These are phyloP conservation scores for Scaptomyza pallida DNA, from an alignment of 1,140 invertebrate genomes.

Conservation along the genomic window DNA sequence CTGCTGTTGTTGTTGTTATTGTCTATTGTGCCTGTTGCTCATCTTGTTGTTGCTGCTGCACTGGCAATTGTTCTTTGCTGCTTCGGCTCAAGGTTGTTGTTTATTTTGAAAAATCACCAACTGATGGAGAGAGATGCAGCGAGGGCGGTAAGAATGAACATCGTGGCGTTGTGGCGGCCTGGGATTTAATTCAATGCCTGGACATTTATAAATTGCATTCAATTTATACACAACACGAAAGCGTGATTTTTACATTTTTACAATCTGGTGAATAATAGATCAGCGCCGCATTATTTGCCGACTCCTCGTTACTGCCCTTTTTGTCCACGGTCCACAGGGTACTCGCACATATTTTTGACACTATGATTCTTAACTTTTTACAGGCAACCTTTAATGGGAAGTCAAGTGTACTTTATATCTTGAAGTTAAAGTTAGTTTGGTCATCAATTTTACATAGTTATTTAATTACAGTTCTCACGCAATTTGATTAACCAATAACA, in stretches of 20 bases:
- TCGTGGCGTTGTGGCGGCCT: conserved; percentile 68
- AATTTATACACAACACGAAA: conserved; percentile 82
- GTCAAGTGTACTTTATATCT: too few relatives aligned
- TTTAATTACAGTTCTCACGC: background rate
- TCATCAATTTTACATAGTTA: background rate
- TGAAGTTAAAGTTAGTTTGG: background rate
- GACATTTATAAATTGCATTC: conserved; percentile 82
- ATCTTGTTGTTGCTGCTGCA: conserved; percentile 34
- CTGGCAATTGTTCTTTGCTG: conserved; percentile 46
- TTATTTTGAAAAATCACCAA: conserved; percentile 82
- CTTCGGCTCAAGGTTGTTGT: conserved; percentile 74
- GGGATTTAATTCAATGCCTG: conserved; percentile 79
- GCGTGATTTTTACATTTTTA: conserved; percentile 82
- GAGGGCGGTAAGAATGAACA: conserved; percentile 5
- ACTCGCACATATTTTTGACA: conserved; percentile 7
- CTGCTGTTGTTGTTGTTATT: conserved; percentile 34
- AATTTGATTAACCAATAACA: background rate
- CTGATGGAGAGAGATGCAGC: conserved; percentile 25
- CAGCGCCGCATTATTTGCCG: conserved; percentile 70
- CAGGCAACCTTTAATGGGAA: too few relatives aligned
- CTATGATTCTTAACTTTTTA: background rate
- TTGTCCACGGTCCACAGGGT: conserved; percentile 11
- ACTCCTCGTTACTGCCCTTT: conserved; percentile 37
- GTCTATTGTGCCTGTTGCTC: conserved; percentile 62
- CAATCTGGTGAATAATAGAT: conserved; percentile 81